Base-by-base conservation (phyloP, 1,140 invertebrate species). In the Papilio helenus region DNA sequence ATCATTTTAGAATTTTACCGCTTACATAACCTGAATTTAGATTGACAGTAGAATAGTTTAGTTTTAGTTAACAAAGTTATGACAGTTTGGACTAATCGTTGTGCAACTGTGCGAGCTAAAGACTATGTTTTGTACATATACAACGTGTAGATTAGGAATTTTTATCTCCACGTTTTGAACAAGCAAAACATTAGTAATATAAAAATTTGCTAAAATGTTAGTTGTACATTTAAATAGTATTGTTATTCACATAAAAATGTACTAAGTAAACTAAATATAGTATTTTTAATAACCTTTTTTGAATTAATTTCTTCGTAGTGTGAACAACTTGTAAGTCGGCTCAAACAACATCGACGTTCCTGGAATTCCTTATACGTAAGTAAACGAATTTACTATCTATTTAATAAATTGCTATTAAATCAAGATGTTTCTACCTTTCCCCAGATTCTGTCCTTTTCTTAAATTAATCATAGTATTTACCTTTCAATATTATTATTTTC, bases 61-160 rank as follows among this genome's bases (percentile, higher is more conserved):
- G 61, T 65, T 34, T 68, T 29, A 68, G 61, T 68, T 58, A 20
- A 58, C 61, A 29, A 68, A 68, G 61, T 68, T 68, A 29, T 68
- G 61, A 18, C 61, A 68, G 61, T 68, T 34, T 18, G 23, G 12
- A 68, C 23, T 68, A 68, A 68, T 68, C 23, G 61, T 68, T 68
- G 58, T 61, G 26, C 8, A 68, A 68, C 61, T 68, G 2, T 65
- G 26, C 26, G 26, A 34, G 9, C 5, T 68, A 4, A 18, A 29
- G 7, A 26, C 18, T 26, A 5, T 29, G 26, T n/a, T n/a, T n/a
- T n/a, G n/a, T n/a, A n/a, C n/a, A n/a, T 14, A 61, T 14, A 26
- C 58, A 61, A 23, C 9, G 23, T 61, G 58, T 61, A 20, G 18
- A n/a, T 20, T 2, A 61, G 20, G 20, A 61, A 26, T 16, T 61